phyloP scores from a whole-genome alignment of 2,113 vertebrate species.

The Mustela lutreola region DNA sequence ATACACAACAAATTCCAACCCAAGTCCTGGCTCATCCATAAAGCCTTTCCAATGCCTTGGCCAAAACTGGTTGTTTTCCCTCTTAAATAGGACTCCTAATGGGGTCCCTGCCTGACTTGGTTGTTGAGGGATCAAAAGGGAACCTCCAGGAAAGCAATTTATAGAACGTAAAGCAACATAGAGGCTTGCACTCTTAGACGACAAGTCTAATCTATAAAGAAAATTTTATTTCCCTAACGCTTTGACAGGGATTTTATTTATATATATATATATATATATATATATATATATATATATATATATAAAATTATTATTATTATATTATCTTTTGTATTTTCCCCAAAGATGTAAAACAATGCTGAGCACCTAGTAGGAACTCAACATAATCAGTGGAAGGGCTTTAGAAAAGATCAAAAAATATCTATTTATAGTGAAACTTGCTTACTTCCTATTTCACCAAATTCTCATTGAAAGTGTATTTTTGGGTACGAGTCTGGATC shows the following conservation, averaged over 20 bases:
- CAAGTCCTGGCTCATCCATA: neutral
- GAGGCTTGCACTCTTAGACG: neutral
- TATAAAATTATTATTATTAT: neutral
- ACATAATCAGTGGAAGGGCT: neutral
- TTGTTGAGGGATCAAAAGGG: neutral
- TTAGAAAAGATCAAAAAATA: conserved; percentile 23
- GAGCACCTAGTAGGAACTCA: neutral
- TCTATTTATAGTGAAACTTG: neutral
- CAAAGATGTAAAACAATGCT: neutral
- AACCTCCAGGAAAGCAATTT: neutral
- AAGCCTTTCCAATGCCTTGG: neutral
- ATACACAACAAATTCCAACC: neutral
- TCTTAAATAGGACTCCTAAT: neutral
- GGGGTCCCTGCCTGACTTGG: neutral
- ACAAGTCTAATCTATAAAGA: neutral
- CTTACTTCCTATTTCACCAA: neutral
- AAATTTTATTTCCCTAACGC: neutral
- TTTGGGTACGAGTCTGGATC: neutral
- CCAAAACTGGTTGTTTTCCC: neutral
- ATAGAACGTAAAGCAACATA: neutral
- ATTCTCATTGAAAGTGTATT: neutral
- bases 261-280: too few relatives aligned
- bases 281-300: too few relatives aligned
- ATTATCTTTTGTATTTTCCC: neutral
- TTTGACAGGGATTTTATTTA: neutral